A percentile compares a stretch with the other conserved stretches of the same genome.
Evolutionary conservation across 2,113 vertebrate species (phyloP).

Genomic region (Poeciliopsis turrubarensis): DNA sequence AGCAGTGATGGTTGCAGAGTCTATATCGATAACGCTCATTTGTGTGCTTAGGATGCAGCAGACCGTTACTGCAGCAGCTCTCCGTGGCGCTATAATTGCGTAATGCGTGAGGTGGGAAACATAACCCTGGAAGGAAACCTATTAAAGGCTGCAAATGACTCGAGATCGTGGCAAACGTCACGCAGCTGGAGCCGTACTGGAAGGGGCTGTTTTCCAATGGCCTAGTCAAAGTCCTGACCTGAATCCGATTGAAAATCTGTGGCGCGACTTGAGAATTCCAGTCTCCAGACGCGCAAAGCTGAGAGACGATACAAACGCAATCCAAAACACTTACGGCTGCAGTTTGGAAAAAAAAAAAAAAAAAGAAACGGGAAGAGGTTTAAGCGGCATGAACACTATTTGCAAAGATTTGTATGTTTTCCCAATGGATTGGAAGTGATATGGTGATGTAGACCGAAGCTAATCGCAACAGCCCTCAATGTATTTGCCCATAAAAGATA

Average conservation of each 20-base stretch:
- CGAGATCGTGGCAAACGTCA: no score
- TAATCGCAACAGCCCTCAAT: slow-evolving; percentile 64
- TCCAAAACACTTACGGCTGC: background rate
- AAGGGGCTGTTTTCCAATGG: background rate
- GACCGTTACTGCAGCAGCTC: no score
- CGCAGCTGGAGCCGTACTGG: no score
- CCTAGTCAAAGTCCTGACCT: background rate
- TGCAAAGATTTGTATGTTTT: slow-evolving; percentile 8
- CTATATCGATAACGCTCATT: no score
- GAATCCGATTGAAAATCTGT: background rate
- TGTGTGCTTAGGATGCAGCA: no score
- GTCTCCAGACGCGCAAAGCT: background rate
- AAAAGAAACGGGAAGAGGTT: background rate
- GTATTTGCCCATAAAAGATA: slow-evolving; percentile 60
- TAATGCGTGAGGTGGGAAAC: no score
- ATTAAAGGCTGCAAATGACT: no score
- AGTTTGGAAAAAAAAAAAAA: no score
- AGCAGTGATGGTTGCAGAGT: no score
- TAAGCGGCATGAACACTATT: background rate
- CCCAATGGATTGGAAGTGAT: slow-evolving; percentile 36
- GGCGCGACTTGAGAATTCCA: background rate
- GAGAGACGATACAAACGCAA: no score
- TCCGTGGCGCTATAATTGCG: no score
- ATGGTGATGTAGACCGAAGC: slow-evolving; percentile 28
- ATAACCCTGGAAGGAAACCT: no score